Evolutionary conservation across 2,888 invertebrate species (phyloP), one percentile per base, ranked within the genome.

Genomic region (Tanytarsus gracilentus): DNA sequence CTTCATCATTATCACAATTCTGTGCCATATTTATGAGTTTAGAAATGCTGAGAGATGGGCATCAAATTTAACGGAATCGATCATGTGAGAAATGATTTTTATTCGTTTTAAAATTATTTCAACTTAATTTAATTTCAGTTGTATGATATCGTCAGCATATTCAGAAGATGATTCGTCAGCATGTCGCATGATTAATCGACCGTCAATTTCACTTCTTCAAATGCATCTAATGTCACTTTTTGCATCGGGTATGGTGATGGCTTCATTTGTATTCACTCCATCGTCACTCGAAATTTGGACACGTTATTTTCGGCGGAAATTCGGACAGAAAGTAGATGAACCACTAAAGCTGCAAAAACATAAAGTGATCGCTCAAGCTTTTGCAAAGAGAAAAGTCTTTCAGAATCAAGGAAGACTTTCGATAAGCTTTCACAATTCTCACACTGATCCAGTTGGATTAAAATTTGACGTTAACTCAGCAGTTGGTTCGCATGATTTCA

Each of bases 221-320:
- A 71, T 93, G 63, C 89, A 94, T 67, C 74, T 94, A 66, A 73
- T 93, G 62, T 83, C 88, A 60, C 80, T 88, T 64, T 94, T 93
- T 76, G 85, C 86, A 64, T 83, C 86, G 36, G 93, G 93, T 40
- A 81, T 91, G 63, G 80, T 88, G 26, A 90, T 94, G 86, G 90
- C 93, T 3, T 89, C 91, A 0, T 96, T 94, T 93, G 88, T 92
- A 27, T 96, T 93, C 93, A 94, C 90, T 6, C 81, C 82, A 21
- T 85, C 90, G 36, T 89, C 93, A 4, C 72, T 88, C 5, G 83
- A 86, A 65, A 84, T 87, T 11, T 97, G 96, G 96, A 82, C 83
- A 63, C 79, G 92, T 61, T 91, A 88, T 72, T 76, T 92, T 61
- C 80, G 85, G 69, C 86, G 86, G 72, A 85, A 85, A 69, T 85